Evolutionary conservation across 2,113 vertebrate species (phyloP).

Genomic region (Laticauda laticaudata): DNA sequence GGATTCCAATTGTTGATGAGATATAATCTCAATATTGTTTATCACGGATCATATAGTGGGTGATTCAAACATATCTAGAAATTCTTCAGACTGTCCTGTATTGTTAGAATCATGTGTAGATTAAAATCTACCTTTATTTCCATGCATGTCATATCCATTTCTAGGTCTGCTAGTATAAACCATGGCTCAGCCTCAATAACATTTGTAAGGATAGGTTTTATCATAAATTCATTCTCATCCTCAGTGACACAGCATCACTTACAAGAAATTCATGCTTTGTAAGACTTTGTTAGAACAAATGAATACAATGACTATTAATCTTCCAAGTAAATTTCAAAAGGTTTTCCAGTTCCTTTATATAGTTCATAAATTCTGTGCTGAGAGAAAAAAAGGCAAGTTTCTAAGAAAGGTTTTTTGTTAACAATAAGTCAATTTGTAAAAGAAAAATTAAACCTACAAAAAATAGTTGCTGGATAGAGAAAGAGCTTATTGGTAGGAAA

Average conservation of each 20-base stretch:
- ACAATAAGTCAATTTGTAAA: slow-evolving; percentile 17
- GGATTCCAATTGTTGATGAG: neutral
- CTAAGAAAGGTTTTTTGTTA: neutral
- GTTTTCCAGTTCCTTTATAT: neutral
- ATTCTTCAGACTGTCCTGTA: neutral
- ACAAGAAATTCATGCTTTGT: too few relatives aligned
- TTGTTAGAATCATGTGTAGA: neutral
- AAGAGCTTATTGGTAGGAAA: neutral
- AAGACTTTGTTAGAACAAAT: neutral
- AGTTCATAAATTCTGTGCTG: neutral
- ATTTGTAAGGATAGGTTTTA: neutral
- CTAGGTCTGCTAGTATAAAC: neutral
- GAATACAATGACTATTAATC: neutral
- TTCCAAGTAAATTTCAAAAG: neutral
- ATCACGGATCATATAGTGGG: neutral
- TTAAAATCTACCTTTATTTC: neutral
- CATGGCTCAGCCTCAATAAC: neutral
- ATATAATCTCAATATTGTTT: neutral
- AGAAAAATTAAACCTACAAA: neutral
- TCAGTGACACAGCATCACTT: neutral
- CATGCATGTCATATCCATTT: neutral
- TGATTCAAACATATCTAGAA: neutral
- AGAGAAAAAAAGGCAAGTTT: neutral
- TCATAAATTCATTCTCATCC: neutral
- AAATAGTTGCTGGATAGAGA: neutral